Conservation (phyloP, 2,888 invertebrate genomes). For the Chaitophorus viminalis region DNA sequence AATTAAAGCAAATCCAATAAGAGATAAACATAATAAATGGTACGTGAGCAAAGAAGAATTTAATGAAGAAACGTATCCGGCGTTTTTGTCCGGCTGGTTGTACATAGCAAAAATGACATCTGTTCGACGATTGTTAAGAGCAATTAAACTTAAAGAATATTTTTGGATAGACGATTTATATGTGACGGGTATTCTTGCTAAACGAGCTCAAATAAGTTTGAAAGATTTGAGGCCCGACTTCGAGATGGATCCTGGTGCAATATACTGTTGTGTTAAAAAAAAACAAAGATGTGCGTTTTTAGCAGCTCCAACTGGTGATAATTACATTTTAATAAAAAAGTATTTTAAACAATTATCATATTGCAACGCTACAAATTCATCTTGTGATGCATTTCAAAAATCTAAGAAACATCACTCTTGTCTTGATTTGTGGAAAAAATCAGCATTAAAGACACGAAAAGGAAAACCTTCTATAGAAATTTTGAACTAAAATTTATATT, state of each 20-base stretch:
- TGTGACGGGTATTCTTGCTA: constrained; percentile 81
- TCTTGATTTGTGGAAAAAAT: constrained; percentile 45
- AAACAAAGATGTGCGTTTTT: constrained; percentile 75
- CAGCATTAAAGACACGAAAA: no score
- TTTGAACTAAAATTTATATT: constrained; percentile 1
- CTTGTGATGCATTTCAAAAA: constrained; percentile 25
- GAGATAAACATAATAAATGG: constrained; percentile 81
- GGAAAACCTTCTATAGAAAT: constrained; percentile 46
- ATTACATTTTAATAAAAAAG: constrained; percentile 71
- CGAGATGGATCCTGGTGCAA: constrained; percentile 77
- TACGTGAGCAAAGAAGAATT: constrained; percentile 79
- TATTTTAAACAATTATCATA: background rate
- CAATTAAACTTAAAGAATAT: constrained; percentile 72
- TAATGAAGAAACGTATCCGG: constrained; percentile 73
- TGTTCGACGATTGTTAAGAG: constrained; percentile 71
- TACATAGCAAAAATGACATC: constrained; percentile 79
- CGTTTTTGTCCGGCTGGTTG: constrained; percentile 85
- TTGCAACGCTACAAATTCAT: background rate
- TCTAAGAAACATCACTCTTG: constrained; percentile 39
- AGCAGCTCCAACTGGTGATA: constrained; percentile 82
- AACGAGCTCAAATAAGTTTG: constrained; percentile 71
- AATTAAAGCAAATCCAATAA: constrained; percentile 74
- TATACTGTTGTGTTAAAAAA: constrained; percentile 79
- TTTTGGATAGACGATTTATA: constrained; percentile 95
- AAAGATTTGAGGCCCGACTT: constrained; percentile 73